Percentiles rank a stretch among this genome's conserved stretches.
phyloP scores from a whole-genome alignment of 2,888 invertebrate species.

The Malthinus seriepunctatus region DNA sequence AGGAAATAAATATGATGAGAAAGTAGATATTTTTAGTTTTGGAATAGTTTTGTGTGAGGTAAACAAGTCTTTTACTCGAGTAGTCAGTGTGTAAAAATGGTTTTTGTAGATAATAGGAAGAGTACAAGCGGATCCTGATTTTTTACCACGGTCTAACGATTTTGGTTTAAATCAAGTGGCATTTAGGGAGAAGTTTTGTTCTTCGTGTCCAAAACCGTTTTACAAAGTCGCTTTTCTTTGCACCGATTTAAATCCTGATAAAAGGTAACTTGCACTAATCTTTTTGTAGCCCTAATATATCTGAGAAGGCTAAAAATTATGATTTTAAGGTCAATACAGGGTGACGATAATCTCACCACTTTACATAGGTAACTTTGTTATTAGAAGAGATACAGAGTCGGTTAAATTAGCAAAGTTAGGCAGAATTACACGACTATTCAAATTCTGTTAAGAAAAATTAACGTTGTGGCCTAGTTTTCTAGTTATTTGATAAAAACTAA shows the following conservation, averaged over 20 bases:
- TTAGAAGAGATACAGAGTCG: no score
- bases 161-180: slow-evolving; percentile 88
- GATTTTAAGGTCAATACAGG: no score
- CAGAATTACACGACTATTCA: no score
- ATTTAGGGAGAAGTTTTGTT: slow-evolving; percentile 86
- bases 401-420: no score
- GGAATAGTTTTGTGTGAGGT: slow-evolving; percentile 95
- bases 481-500: no score
- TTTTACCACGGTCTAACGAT: slow-evolving; percentile 86
- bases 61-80: slow-evolving; percentile 29
- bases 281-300: background rate
- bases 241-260: slow-evolving; percentile 88
- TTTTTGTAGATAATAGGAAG: slow-evolving; percentile 82
- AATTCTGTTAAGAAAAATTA: no score
- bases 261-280: slow-evolving; percentile 60
- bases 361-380: no score
- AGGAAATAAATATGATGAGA: slow-evolving; percentile 93
- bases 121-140: slow-evolving; percentile 94
- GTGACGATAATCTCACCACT: no score
- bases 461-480: no score
- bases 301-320: no score
- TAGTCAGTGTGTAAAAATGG: slow-evolving; percentile 4
- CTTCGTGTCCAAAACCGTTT: slow-evolving; percentile 82
- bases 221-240: slow-evolving; percentile 88
- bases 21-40: slow-evolving; percentile 95